Evolutionary conservation across 2,113 vertebrate species (phyloP), one percentile per base, ranked within the genome.

Genomic region (Camelus bactrianus): DNA sequence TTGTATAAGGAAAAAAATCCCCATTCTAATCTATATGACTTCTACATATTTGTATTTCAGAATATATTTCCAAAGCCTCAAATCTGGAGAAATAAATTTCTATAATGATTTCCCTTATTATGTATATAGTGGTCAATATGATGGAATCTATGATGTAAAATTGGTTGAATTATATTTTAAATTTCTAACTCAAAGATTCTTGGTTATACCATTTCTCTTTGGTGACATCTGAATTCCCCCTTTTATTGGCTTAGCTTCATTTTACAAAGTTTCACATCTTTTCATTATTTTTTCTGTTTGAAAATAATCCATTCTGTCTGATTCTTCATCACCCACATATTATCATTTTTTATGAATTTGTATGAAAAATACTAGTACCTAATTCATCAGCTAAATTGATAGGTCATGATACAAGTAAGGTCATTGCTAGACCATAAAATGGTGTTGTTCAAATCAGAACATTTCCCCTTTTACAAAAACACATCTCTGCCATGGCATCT

Each of bases 41-140:
- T 16, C 52, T 28, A 60, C 22, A 56, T 54, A 26, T 56, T 69
- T 92, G 12, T 50, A 54, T 86, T 85, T 89, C 46, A 89, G n/a
- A 56, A 75, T 64, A 32, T 52, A 9, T 65, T 89, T 84, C 30
- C 60, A 56, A 83, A 73, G 6, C 52, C 84, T 56, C 46, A 85
- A 50, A 93, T 19, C 62, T 67, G 32, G 91, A 85, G 24, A 88
- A 91, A 62, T 67, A 93, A 87, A 30, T 93, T 84, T 76, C 38
- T 56, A 56, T 69, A 69, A 60, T 82, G 17, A 72, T 84, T 62
- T 67, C 4, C 50, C 50, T 64, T 42, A 91, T 62, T 96, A 28
- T 84, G 87, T 70, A 88, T 80, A 20, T 32, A 67, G 5, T 69
- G 56, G 73, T 52, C 22, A 28, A 70, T 69, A 56, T 46, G 38